Base-by-base conservation (phyloP, 2,888 invertebrate species). In the Hirtodrosophila histrioides region DNA sequence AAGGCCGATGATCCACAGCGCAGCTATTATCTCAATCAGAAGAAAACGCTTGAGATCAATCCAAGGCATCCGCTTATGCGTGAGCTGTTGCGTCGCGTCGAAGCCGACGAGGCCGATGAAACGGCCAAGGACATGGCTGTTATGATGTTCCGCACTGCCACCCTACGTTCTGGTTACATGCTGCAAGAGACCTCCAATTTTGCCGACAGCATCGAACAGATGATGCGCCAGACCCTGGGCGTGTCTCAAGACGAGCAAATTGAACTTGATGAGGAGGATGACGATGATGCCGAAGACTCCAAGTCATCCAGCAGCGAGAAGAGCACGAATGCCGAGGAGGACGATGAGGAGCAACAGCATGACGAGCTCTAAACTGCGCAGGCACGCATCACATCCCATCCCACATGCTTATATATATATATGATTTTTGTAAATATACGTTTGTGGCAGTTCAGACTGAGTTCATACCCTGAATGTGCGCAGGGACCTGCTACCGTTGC, bases 21-120 rank as follows among this genome's bases (percentile, higher is more conserved):
- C 89, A 94, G 94, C 85, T 92, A 97, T 91, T 97, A 98, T 91
- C 93, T 98, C 43, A 95, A 95, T 89, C 98, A 98, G 92, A 99
- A 97, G 94, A 99, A 99, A 93, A 97, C 97, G 49, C 93, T 99
- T 79, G 99, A 99, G 93, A 95, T 99, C 85, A 99, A 99, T 93
- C 98, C 99, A 40, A 94, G 97, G 53, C 99, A 99, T 94, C 99
- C 99, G 24, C 93, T 99, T 49, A 95, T 99, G 89, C 95, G 95
- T 80, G 98, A 99, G 92, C 93, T 99, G 75, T 93, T 98, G 90
- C 94, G 95, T 31, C 94, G 97, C 84, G 95, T 99, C 17, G 94
- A 94, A 70, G 94, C 94, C 65, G 96, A 97, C 91, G 94, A 95
- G 41, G 94, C 94, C 36, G 97, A 98, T 92, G 93, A 94, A 10